A percentile compares a stretch with the other conserved stretches of the same genome.
These are phyloP conservation scores for Aplochiton taeniatus DNA, from an alignment of 2,797 vertebrate genomes.

Conservation along the genomic window DNA sequence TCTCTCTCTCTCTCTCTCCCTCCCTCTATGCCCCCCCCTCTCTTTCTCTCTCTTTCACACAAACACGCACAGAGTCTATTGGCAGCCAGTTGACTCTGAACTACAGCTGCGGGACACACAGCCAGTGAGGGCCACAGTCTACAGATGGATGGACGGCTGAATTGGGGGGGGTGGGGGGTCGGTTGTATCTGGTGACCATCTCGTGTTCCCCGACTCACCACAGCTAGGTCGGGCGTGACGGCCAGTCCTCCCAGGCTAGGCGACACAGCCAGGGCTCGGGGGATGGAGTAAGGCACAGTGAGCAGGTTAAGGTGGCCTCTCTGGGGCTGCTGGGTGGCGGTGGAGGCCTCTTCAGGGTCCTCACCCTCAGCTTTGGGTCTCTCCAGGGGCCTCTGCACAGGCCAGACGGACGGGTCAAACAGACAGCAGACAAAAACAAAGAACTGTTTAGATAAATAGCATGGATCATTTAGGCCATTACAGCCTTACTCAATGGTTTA, in stretches of 20 bases:
- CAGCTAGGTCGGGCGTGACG: slow-evolving; percentile 71
- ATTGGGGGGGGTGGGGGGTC: slow-evolving; percentile 24
- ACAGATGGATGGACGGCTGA: slow-evolving; percentile 18
- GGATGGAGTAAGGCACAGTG: slow-evolving; percentile 47
- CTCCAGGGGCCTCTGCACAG: slow-evolving; percentile 58
- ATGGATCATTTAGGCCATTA: no score
- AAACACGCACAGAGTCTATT: no score
- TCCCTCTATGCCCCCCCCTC: no score
- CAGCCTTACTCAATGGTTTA: no score
- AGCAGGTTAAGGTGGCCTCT: slow-evolving; percentile 42
- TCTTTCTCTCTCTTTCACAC: no score
- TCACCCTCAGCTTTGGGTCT: slow-evolving; percentile 44
- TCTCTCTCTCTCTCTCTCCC: slow-evolving; percentile 10
- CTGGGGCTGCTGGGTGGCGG: slow-evolving; percentile 25
- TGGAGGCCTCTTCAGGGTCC: slow-evolving; percentile 35
- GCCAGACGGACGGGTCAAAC: not conserved
- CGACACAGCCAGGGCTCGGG: slow-evolving; percentile 60
- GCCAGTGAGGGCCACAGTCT: not conserved
- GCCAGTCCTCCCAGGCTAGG: slow-evolving; percentile 59
- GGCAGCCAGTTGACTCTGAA: no score
- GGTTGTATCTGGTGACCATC: slow-evolving; percentile 55
- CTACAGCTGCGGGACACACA: not conserved
- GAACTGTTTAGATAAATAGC: no score
- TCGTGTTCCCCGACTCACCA: slow-evolving; percentile 71
- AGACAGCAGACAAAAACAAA: not conserved